phyloP scores from a whole-genome alignment of 1,140 invertebrate genomes.

The Amphibalanus amphitrite region DNA sequence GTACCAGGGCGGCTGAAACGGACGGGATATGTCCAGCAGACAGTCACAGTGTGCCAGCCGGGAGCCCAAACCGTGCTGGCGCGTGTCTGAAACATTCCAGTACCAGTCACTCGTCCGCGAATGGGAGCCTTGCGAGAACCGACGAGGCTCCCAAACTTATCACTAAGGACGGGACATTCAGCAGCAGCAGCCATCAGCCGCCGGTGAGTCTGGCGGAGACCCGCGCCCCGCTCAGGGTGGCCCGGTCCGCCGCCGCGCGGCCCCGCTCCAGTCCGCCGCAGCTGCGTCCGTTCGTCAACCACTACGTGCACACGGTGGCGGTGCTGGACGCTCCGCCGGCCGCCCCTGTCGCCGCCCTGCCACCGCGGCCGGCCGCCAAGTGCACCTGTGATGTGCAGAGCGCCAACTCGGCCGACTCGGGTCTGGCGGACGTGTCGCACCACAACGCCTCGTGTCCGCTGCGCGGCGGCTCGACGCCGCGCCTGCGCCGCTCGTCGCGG shows the following conservation, averaged over 20 bases:
- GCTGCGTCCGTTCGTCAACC: not conserved
- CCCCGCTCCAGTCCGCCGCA: not conserved
- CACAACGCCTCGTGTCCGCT: slow-evolving; percentile 14
- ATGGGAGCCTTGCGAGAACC: too few relatives aligned
- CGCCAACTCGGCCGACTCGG: slow-evolving; percentile 51
- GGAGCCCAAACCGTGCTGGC: not conserved
- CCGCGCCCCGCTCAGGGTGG: too few relatives aligned
- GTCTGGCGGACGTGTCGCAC: slow-evolving; percentile 49
- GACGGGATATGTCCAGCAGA: not conserved
- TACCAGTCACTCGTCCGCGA: not conserved
- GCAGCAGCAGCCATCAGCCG: too few relatives aligned
- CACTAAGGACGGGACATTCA: too few relatives aligned
- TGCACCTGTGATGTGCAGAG: slow-evolving; percentile 22
- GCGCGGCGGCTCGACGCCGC: slow-evolving; percentile 10
- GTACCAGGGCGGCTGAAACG: not conserved
- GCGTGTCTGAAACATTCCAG: not conserved
- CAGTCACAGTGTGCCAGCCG: not conserved
- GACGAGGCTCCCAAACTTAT: not conserved
- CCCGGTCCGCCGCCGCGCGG: too few relatives aligned
- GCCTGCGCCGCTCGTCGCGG: slow-evolving; percentile 14
- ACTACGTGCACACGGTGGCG: not conserved
- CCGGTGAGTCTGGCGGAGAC: too few relatives aligned
- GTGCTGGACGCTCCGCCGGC: not conserved
- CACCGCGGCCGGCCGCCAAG: not conserved
- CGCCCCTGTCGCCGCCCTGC: too few relatives aligned